Evolutionary conservation across 2,113 vertebrate species (phyloP).

Genomic region (Ochotona princeps): DNA sequence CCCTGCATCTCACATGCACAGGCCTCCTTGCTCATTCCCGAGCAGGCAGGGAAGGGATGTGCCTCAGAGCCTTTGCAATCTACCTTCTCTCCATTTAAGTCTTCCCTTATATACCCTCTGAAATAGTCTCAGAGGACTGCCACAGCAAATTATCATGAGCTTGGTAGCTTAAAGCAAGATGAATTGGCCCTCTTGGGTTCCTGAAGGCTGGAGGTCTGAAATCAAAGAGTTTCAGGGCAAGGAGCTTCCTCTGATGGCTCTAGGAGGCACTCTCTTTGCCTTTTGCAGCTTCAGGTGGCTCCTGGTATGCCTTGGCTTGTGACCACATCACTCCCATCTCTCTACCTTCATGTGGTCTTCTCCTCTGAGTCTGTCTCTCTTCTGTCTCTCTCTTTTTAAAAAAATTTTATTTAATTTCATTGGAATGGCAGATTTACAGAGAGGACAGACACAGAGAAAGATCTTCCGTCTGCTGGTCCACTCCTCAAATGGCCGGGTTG

Average conservation of each 20-base stretch:
- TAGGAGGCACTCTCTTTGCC: not conserved
- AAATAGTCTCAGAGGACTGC: not conserved
- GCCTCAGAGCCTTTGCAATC: not conserved
- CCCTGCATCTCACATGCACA: not conserved
- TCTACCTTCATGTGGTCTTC: not conserved
- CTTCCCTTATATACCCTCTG: not conserved
- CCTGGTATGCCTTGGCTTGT: not conserved
- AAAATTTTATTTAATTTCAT: too few species aligned
- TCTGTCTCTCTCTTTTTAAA: too few species aligned
- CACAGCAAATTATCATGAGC: not conserved
- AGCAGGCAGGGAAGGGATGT: not conserved
- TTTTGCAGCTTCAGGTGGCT: not conserved
- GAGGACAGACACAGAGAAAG: too few species aligned
- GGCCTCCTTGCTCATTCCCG: not conserved
- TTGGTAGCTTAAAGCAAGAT: conserved; percentile 23
- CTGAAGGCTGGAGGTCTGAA: not conserved
- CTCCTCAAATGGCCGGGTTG: too few species aligned
- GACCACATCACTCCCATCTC: not conserved
- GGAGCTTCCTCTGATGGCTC: not conserved
- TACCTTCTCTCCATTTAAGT: not conserved
- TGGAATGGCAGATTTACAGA: too few species aligned
- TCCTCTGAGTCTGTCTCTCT: not conserved
- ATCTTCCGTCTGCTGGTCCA: too few species aligned
- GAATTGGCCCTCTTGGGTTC: not conserved
- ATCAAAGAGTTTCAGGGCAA: not conserved